A percentile compares a stretch with the other conserved stretches of the same genome.
phyloP scores from a whole-genome alignment of 2,888 invertebrate genomes.

The Epirrhoe alternata region DNA sequence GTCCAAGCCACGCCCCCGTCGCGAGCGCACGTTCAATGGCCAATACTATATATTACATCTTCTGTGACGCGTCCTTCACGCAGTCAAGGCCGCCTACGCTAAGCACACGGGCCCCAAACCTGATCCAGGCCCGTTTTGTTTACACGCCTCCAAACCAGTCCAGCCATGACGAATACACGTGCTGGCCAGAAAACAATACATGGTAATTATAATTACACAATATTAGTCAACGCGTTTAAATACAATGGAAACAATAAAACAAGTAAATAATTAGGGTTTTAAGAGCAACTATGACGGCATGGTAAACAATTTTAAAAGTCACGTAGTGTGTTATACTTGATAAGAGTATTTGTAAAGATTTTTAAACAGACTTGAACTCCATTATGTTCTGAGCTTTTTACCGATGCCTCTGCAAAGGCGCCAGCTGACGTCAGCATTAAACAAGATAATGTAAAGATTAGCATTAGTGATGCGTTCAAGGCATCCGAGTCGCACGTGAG shows the following conservation, averaged over 20 bases:
- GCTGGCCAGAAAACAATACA: conserved; percentile 14
- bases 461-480: conserved; percentile 46
- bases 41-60: conserved; percentile 43
- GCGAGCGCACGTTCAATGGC: conserved; percentile 56
- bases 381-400: conserved; percentile 7
- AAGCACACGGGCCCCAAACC: conserved; percentile 60
- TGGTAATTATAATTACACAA: conserved; percentile 16
- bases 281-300: conserved; percentile 25
- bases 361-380: not conserved
- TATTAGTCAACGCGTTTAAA: conserved; percentile 3
- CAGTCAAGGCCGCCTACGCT: conserved; percentile 78
- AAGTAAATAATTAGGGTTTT: conserved; percentile 23
- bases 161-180: conserved; percentile 35
- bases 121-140: conserved; percentile 63
- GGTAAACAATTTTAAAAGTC: conserved; percentile 34
- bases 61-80: conserved; percentile 64
- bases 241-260: conserved; percentile 23
- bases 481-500: conserved; percentile 45
- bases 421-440: conserved; percentile 56
- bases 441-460: conserved; percentile 45
- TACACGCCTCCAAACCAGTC: conserved; percentile 61
- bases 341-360: conserved; percentile 17
- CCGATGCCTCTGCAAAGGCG: conserved; percentile 25
- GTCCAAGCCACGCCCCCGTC: conserved; percentile 64
- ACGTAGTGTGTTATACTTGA: conserved; percentile 37